Conservation (phyloP, 2,113 vertebrate genomes). For the Balaenoptera acutorostrata region DNA sequence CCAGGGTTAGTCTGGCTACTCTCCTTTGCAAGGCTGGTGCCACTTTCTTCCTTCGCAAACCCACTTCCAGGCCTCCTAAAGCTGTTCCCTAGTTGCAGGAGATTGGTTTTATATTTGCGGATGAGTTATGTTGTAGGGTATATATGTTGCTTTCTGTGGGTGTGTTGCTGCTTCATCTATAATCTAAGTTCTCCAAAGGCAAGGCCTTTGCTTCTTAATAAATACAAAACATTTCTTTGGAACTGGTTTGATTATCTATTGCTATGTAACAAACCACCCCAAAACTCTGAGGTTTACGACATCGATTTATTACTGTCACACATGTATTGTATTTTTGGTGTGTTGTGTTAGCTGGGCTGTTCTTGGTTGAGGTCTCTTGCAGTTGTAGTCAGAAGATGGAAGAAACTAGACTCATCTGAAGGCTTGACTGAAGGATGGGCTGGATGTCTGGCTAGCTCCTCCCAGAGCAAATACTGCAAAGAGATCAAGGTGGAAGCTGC, state of each 20-base stretch:
- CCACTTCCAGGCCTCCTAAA: neutral
- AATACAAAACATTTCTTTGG: neutral
- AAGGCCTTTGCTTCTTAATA: neutral
- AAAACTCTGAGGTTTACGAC: neutral
- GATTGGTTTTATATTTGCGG: neutral
- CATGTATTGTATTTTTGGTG: neutral
- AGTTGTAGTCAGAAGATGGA: neutral
- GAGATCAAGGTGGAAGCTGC: neutral
- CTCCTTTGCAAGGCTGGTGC: neutral
- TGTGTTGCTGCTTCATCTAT: neutral
- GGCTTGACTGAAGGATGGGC: neutral
- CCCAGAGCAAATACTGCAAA: neutral
- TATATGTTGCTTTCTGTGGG: neutral
- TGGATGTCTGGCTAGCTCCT: neutral
- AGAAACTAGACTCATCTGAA: neutral
- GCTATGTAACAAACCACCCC: neutral
- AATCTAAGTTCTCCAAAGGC: neutral
- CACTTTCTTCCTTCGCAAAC: neutral
- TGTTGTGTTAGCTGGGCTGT: neutral
- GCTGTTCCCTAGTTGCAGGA: neutral
- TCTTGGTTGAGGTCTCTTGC: neutral
- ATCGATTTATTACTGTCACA: neutral
- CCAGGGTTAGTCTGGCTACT: neutral
- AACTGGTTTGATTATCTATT: neutral
- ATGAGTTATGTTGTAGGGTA: neutral